These are phyloP conservation scores for Phalloptychus januarius DNA, from an alignment of 2,797 vertebrate species.

Conservation along the genomic window DNA sequence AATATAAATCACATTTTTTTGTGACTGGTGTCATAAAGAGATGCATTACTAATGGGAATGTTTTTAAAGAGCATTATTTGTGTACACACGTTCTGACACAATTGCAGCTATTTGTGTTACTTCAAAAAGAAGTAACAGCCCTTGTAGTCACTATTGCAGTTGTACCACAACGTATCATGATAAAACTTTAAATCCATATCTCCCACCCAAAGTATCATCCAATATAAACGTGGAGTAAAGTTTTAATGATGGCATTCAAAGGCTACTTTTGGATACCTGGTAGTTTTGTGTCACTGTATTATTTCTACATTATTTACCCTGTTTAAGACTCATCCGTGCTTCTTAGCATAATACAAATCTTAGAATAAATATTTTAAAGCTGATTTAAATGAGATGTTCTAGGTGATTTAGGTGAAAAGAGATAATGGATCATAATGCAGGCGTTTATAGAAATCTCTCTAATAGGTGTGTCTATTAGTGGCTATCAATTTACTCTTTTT, in stretches of 20 bases:
- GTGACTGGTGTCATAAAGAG: too few relatives aligned
- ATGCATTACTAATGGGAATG: too few relatives aligned
- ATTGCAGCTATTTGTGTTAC: too few relatives aligned
- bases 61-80: too few relatives aligned
- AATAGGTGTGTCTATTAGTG: slow-evolving; percentile 1
- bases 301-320: not conserved
- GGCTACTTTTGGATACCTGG: not conserved
- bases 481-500: not conserved
- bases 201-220: not conserved
- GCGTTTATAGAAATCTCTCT: not conserved
- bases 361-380: slow-evolving; percentile 6
- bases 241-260: not conserved
- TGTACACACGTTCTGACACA: too few relatives aligned
- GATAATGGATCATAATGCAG: not conserved
- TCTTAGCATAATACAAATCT: not conserved
- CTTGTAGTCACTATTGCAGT: too few relatives aligned
- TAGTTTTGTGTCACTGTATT: not conserved
- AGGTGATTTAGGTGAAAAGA: not conserved
- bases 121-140: too few relatives aligned
- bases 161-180: too few relatives aligned
- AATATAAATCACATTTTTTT: too few relatives aligned
- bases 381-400: not conserved
- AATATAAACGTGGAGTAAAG: not conserved
- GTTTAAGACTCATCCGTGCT: not conserved
- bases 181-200: too few relatives aligned